Base-by-base conservation (phyloP, 2,888 invertebrate species). In the Ariolimax columbianus region DNA sequence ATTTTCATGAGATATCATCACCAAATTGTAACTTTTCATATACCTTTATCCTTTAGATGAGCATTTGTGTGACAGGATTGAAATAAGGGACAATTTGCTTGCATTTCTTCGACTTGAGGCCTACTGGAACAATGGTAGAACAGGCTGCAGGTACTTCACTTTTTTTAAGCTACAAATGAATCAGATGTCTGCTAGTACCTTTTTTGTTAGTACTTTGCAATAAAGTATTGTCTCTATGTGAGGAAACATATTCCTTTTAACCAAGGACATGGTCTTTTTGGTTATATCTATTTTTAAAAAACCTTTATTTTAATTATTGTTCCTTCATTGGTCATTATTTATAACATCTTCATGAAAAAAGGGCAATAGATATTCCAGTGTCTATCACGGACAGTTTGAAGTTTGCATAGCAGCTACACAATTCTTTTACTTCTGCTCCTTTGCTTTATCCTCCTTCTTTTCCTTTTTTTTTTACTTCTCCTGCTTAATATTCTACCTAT, bases 51-150 rank as follows among this genome's bases (percentile, higher is more conserved):
- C n/a, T n/a, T 79, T 33, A 79, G 79, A 17, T 33, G 75, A 40
- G 38, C 23, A 47, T 38, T 19, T n/a, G 9, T 72, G 72, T 36
- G 72, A 81, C 11, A 17, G 11, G 26, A 36, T 2, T 3, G 51
- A 26, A 36, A 36, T 75, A 40, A 82, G 73, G n/a, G 33, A 73
- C 59, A 36, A 3, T 38, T 36, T 82, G 19, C 82, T 82, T 19
- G 63, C 63, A 38, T 73, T 63, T 43, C 17, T 73, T 38, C 73
- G 63, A 30, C 59, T 82, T 30, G 33, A 33, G n/a, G 7, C 73
- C 3, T 17, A 38, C 17, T 40, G n/a, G 59, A n/a, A 59, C 6
- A 36, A 63, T n/a, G 19, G 14, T 51, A 14, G 11, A 51, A 33
- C 19, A 19, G 72, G 11, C 36, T 81, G 72, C 55, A 72, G 72